These are phyloP conservation scores for Arrhamphus sclerolepis DNA, from an alignment of 2,797 vertebrate species.

Conservation along the genomic window DNA sequence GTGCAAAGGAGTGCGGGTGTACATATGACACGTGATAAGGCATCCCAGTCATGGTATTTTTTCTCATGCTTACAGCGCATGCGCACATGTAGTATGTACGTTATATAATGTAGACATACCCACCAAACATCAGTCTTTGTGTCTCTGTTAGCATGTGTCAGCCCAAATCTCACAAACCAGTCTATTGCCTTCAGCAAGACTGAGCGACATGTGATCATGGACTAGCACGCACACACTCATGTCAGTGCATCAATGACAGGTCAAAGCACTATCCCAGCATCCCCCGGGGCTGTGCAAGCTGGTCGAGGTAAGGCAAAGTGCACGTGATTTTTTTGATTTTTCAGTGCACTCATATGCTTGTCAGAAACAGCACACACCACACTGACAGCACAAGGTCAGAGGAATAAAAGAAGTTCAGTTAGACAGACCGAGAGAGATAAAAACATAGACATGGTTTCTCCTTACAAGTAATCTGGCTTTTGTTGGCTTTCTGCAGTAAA, in stretches of 20 bases:
- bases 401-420: neutral
- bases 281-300: conserved; percentile 22
- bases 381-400: conserved; percentile 53
- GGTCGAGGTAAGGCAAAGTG: conserved; percentile 36
- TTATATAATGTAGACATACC: neutral
- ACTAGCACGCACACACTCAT: conserved; percentile 7
- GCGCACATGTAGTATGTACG: neutral
- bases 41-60: conserved; percentile 6
- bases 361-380: conserved; percentile 36
- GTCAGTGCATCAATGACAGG: conserved; percentile 36
- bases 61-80: neutral
- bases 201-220: conserved; percentile 38
- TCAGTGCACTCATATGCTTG: conserved; percentile 27
- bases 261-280: conserved; percentile 44
- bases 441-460: conserved; percentile 28
- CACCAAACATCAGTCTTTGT: neutral
- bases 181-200: conserved; percentile 28
- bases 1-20: neutral
- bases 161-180: conserved; percentile 14
- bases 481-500: conserved; percentile 19
- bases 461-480: conserved; percentile 21
- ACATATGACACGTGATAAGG: neutral
- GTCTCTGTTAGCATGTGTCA: conserved; percentile 1
- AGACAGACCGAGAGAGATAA: conserved; percentile 11
- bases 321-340: conserved; percentile 43